A percentile compares a stretch with the other conserved stretches of the same genome.
Evolutionary conservation across 2,797 vertebrate genomes (phyloP).

Genomic region (Balearica regulorum): DNA sequence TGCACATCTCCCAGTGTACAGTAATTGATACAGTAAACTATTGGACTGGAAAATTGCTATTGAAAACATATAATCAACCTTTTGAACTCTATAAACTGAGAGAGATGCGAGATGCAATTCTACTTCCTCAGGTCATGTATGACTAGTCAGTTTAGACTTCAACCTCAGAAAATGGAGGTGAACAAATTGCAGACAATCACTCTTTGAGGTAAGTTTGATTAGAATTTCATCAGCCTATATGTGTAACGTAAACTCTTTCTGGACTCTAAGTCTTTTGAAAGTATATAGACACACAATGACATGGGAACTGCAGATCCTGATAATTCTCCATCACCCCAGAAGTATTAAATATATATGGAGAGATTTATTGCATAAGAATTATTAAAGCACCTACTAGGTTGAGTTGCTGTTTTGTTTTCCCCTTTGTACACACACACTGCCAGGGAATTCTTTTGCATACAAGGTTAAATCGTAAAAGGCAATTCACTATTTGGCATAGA

Average conservation of each 20-base stretch:
- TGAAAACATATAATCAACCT: slow-evolving; percentile 44
- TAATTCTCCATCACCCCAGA: neutral
- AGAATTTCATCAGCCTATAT: neutral
- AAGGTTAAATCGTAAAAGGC: neutral
- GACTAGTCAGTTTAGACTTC: neutral
- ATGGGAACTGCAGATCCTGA: neutral
- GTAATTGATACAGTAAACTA: neutral
- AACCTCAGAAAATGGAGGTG: neutral
- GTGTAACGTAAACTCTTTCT: neutral
- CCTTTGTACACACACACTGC: neutral
- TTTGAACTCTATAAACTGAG: neutral
- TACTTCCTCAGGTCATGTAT: neutral
- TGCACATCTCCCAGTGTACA: neutral
- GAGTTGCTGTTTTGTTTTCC: neutral
- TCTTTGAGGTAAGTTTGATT: neutral
- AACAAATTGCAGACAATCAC: neutral
- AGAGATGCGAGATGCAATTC: neutral
- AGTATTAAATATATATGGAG: neutral
- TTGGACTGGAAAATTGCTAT: slow-evolving; percentile 49
- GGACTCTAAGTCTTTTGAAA: neutral
- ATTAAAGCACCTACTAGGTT: neutral
- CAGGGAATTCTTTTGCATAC: neutral
- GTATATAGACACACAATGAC: neutral
- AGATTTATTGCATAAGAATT: neutral
- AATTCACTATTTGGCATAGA: neutral